Evolutionary conservation across 2,888 invertebrate species (phyloP), one percentile per base, ranked within the genome.

Genomic region (Agapostemon virescens): DNA sequence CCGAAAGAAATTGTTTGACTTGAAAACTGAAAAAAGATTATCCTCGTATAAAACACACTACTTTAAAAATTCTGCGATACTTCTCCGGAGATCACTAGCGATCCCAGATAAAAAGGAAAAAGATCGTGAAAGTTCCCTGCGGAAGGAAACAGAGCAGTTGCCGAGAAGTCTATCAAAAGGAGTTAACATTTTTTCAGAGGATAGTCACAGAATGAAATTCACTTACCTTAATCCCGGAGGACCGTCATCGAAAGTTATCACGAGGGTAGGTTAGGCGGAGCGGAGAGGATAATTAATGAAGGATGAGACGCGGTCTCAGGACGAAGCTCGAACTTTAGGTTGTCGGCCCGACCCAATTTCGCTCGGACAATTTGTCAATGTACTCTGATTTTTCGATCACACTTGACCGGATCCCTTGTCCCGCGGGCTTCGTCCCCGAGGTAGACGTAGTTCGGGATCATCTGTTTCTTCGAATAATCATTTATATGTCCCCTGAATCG

Each of bases 241-340:
- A 26, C 68, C 72, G 66, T 76, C 79, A 61, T 74, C 70, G 69
- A 81, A 86, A 86, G 80, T 85, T 85, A 74, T 69, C 69, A 40
- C 79, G 55, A 73, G 55, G 72, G 30, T 20, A 58, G 58, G 30
- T 17, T 30, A 63, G 67, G 77, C 26, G 55, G 55, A 1, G 2
- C 26, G 30, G 33, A 17, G 58, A 58, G 69, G 83, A 86, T 85
- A 85, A 86, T 86, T 86, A 86, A 86, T 85, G 84, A 86, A 85
- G 84, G 86, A 85, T 79, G 86, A 83, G 79, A 74, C 77, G 64
- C 70, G 74, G 78, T 75, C 85, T 75, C 81, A 75, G 74, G 71
- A 74, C 77, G 72, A 61, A 72, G 74, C 73, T 58, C 79, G 78
- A 86, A 85, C 85, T 85, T 81, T 76, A 49, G 67, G 72, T 67